Conservation (phyloP, 2,797 vertebrate genomes). For the Pampus argenteus region DNA sequence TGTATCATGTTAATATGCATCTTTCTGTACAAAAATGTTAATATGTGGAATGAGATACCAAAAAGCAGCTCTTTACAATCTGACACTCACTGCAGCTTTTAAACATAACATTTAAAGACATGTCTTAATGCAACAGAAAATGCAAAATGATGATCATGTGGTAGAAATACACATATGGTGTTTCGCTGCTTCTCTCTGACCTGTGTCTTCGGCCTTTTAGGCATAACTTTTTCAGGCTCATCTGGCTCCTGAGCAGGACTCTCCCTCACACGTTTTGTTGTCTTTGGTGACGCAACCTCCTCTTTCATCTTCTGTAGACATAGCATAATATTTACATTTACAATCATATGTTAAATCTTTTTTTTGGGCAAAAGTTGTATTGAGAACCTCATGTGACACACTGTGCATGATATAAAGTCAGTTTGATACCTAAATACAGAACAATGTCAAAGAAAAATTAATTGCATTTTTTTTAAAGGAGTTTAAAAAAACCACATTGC, state of each 20-base stretch:
- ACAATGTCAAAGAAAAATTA: not conserved
- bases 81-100: too few relatives aligned
- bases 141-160: not conserved
- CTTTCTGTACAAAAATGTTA: not conserved
- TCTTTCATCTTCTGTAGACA: constrained; percentile 92
- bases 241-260: constrained; percentile 89
- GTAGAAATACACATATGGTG: not conserved
- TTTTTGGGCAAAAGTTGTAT: too few relatives aligned
- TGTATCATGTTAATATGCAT: not conserved
- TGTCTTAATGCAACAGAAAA: not conserved
- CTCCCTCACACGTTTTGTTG: constrained; percentile 93
- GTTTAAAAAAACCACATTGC: too few relatives aligned
- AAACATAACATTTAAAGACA: not conserved
- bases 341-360: too few relatives aligned
- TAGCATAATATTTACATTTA: constrained; percentile 30
- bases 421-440: not conserved
- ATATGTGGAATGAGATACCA: not conserved
- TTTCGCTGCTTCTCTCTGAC: constrained; percentile 66
- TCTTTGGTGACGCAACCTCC: constrained; percentile 91
- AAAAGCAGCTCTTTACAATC: not conserved
- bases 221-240: constrained; percentile 88
- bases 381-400: not conserved
- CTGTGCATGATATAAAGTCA: not conserved
- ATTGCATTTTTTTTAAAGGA: too few relatives aligned
- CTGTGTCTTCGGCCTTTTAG: constrained; percentile 96